Percentiles rank a stretch among this genome's conserved stretches.
phyloP scores from a whole-genome alignment of 2,888 invertebrate species.

The Conus canariensis region DNA sequence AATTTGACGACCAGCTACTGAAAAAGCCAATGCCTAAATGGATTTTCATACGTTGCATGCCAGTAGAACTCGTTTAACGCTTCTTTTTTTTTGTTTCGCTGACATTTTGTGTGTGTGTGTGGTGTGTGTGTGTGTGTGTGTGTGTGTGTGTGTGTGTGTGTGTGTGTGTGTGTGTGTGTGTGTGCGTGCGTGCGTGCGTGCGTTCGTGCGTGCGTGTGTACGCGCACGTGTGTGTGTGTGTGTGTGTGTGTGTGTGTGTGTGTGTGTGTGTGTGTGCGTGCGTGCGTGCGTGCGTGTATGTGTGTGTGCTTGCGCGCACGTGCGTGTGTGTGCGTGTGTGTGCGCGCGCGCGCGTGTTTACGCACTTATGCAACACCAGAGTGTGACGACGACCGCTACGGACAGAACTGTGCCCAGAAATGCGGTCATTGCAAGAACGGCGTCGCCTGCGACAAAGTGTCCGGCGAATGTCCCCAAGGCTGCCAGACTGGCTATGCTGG shows the following conservation, averaged over 20 bases:
- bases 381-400: not conserved
- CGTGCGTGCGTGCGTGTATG: not conserved
- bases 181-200: not conserved
- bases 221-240: not conserved
- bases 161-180: no score
- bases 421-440: not conserved
- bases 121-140: no score
- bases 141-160: no score
- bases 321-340: not conserved
- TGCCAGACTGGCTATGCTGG: not conserved
- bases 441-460: not conserved
- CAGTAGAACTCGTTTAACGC: no score
- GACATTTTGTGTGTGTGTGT: no score
- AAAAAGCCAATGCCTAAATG: no score
- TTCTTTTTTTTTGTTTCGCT: no score
- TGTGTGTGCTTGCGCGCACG: not conserved
- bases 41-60: no score
- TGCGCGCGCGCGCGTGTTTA: not conserved
- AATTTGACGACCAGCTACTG: no score
- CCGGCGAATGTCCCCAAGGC: not conserved
- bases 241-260: not conserved
- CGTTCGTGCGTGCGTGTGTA: not conserved
- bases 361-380: not conserved
- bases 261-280: not conserved
- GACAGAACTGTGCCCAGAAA: not conserved